phyloP scores from a whole-genome alignment of 2,888 invertebrate genomes.

The Augochlorella aurata region DNA sequence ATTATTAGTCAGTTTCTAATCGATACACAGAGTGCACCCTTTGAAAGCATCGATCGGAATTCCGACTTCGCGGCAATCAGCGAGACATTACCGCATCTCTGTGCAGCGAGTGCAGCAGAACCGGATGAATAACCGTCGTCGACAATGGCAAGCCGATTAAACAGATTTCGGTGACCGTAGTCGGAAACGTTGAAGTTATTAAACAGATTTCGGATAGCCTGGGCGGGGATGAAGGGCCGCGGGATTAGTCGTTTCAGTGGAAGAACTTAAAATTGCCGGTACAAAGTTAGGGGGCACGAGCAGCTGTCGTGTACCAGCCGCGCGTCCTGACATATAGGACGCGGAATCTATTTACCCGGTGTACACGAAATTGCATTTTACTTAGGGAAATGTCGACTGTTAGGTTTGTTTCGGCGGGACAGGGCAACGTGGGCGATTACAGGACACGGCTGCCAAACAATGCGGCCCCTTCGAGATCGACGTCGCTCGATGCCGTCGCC shows the following conservation, averaged over 20 bases:
- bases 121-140: background rate
- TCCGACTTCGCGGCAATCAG: too few relatives aligned
- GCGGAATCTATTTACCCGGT: conserved; percentile 13
- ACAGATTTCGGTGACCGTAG: background rate
- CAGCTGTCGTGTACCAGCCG: background rate
- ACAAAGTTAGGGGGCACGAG: background rate
- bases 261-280: background rate
- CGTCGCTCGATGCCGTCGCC: conserved; percentile 20
- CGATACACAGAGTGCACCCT: too few relatives aligned
- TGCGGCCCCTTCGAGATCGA: conserved; percentile 24
- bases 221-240: background rate
- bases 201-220: background rate
- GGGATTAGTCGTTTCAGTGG: background rate
- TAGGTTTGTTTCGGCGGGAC: conserved; percentile 3
- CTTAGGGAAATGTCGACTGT: background rate
- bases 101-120: background rate
- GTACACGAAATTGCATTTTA: conserved; percentile 7
- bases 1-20: too few relatives aligned
- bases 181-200: background rate
- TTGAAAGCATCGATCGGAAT: too few relatives aligned
- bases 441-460: conserved; percentile 1
- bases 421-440: conserved; percentile 17
- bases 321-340: conserved; percentile 4
- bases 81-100: too few relatives aligned
- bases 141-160: background rate